These are phyloP conservation scores for Excalfactoria chinensis DNA, from an alignment of 2,113 vertebrate genomes.

Conservation along the genomic window DNA sequence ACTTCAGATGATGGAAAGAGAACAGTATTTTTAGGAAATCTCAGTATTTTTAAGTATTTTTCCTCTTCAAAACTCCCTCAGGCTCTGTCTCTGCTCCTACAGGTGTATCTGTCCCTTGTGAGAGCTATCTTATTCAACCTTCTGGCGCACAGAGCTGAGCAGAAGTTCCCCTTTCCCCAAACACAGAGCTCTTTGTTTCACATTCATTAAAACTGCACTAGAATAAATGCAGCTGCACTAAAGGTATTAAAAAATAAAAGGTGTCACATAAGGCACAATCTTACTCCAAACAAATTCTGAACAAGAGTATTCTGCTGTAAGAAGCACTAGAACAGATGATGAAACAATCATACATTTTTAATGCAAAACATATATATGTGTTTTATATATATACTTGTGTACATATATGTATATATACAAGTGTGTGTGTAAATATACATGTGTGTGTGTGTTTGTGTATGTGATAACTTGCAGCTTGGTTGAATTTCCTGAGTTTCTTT, in stretches of 20 bases:
- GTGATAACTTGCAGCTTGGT: not conserved
- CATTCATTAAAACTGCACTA: not conserved
- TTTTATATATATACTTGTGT: too few species aligned
- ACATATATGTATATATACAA: too few species aligned
- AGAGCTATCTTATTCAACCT: not conserved
- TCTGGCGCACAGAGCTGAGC: not conserved
- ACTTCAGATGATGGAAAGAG: not conserved
- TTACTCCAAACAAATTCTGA: not conserved
- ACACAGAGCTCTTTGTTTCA: not conserved
- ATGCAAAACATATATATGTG: not conserved
- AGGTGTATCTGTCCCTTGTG: not conserved
- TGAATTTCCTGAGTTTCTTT: not conserved
- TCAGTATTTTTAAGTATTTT: not conserved
- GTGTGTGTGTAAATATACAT: too few species aligned
- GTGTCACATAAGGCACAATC: not conserved
- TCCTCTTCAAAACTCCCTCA: not conserved
- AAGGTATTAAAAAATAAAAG: not conserved
- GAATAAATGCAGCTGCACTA: not conserved
- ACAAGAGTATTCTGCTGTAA: not conserved
- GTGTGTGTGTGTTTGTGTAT: too few species aligned
- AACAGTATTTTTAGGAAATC: not conserved
- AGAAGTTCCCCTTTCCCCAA: not conserved
- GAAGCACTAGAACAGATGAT: not conserved
- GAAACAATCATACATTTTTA: slow-evolving; percentile 2
- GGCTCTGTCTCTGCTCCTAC: not conserved